Evolutionary conservation across 2,888 invertebrate species (phyloP).

Genomic region (Drosophila bunnanda): DNA sequence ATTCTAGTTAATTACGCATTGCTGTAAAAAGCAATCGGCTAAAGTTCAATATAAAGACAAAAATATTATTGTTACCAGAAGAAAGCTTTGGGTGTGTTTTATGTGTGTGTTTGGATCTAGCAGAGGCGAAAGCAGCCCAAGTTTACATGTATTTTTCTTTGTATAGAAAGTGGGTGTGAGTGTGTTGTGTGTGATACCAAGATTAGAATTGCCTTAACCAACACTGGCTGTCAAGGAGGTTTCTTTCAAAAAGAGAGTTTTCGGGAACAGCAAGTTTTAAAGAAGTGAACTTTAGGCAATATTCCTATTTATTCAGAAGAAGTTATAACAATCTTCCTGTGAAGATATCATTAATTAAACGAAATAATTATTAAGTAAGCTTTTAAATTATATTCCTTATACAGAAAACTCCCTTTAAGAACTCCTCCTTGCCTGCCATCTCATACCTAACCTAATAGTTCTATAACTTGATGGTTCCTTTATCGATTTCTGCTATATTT

Average conservation of each 20-base stretch:
- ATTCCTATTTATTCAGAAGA: not conserved
- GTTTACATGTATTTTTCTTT: constrained; percentile 8
- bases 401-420: not conserved
- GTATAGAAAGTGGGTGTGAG: not conserved
- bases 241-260: not conserved
- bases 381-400: not conserved
- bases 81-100: constrained; percentile 74
- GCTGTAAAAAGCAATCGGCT: constrained; percentile 68
- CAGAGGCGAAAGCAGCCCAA: constrained; percentile 45
- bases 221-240: constrained; percentile 8
- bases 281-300: not conserved
- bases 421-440: not conserved
- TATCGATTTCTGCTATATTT: constrained; percentile 40
- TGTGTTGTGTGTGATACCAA: constrained; percentile 21
- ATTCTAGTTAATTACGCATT: constrained; percentile 45
- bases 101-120: constrained; percentile 56
- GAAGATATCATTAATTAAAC: too few species aligned
- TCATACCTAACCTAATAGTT: constrained; percentile 50
- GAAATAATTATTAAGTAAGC: not conserved
- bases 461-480: constrained; percentile 55
- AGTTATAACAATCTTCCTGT: not conserved
- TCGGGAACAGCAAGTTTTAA: not conserved
- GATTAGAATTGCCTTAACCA: constrained; percentile 24
- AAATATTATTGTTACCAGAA: constrained; percentile 80
- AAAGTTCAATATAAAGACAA: constrained; percentile 74